A percentile compares a stretch with the other conserved stretches of the same genome.
phyloP scores from a whole-genome alignment of 2,797 vertebrate genomes.

The Hemibagrus guttatus region DNA sequence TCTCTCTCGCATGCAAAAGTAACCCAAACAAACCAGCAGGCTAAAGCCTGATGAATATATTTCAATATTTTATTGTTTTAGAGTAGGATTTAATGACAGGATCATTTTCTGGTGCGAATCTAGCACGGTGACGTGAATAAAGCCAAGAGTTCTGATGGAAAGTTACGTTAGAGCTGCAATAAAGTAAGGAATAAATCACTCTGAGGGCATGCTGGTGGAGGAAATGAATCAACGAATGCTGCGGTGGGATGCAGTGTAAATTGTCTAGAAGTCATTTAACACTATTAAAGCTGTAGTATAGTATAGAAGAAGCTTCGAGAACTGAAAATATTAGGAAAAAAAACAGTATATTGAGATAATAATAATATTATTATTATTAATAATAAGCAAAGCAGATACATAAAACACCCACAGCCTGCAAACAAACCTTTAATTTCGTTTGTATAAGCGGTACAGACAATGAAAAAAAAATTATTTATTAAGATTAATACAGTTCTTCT shows the following conservation, averaged over 20 bases:
- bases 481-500: no score
- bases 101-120: neutral
- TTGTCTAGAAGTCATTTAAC: neutral
- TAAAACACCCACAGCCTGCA: neutral
- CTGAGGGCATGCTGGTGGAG: no score
- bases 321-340: neutral
- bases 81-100: neutral
- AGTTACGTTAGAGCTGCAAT: neutral
- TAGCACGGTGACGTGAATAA: neutral
- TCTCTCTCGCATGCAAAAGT: neutral
- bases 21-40: neutral
- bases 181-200: neutral
- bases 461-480: no score
- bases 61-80: neutral
- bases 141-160: no score
- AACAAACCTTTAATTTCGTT: neutral
- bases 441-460: no score
- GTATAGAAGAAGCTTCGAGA: neutral
- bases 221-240: no score
- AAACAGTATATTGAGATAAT: neutral
- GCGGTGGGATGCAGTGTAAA: neutral
- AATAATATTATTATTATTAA: no score
- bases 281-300: neutral
- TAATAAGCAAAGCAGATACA: neutral
- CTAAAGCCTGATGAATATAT: neutral